Conservation (phyloP, 2,113 vertebrate genomes). For the Sebastes fasciatus region DNA sequence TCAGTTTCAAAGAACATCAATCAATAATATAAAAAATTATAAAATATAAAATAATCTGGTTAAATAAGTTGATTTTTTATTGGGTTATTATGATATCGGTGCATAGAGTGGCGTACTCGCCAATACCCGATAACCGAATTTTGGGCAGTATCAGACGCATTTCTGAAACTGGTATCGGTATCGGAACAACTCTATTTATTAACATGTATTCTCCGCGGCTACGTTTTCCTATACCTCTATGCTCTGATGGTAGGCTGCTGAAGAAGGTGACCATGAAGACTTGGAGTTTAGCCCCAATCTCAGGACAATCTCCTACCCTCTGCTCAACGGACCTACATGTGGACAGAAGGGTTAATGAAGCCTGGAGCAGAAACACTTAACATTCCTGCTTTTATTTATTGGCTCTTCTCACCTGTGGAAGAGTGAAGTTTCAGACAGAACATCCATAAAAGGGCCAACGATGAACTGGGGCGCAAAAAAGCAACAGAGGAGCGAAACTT, state of each 20-base stretch:
- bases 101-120: too few relatives aligned
- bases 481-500: neutral
- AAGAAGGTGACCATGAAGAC: constrained; percentile 88
- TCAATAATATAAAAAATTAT: too few relatives aligned
- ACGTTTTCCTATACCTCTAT: constrained; percentile 82
- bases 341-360: constrained; percentile 27
- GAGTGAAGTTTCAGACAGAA: constrained; percentile 91
- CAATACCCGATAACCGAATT: too few relatives aligned
- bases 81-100: too few relatives aligned
- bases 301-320: constrained; percentile 88
- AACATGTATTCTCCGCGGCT: neutral
- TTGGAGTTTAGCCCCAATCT: constrained; percentile 89
- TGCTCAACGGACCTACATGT: constrained; percentile 85
- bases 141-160: too few relatives aligned
- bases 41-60: too few relatives aligned
- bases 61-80: too few relatives aligned
- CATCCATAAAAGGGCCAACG: constrained; percentile 91
- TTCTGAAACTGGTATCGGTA: too few relatives aligned
- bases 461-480: constrained; percentile 85
- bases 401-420: constrained; percentile 87
- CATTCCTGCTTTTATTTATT: neutral
- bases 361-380: neutral
- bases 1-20: too few relatives aligned
- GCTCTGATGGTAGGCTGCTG: constrained; percentile 86
- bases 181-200: too few relatives aligned